Percentiles rank a stretch among this genome's conserved stretches.
Evolutionary conservation across 2,113 vertebrate species (phyloP).

Genomic region (Phaethon lepturus): DNA sequence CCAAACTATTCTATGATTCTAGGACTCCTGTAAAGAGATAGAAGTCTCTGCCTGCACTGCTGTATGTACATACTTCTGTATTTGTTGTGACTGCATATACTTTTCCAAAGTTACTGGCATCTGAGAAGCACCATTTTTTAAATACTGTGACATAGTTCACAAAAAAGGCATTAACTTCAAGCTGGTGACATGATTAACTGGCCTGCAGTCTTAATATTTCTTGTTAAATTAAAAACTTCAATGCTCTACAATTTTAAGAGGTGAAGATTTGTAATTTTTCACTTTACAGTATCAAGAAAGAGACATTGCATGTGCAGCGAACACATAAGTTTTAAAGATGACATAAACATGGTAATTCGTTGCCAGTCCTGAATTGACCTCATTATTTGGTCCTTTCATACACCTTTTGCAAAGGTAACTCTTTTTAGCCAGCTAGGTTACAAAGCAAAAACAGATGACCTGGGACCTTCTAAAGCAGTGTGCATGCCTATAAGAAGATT

Average conservation of each 20-base stretch:
- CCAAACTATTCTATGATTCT: too few relatives aligned
- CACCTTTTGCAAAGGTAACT: background rate
- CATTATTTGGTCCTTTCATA: background rate
- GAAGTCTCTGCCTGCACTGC: background rate
- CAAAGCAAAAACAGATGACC: background rate
- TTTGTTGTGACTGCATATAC: background rate
- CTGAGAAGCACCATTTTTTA: background rate
- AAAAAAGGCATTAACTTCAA: background rate
- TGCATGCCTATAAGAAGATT: background rate
- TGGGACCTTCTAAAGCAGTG: background rate
- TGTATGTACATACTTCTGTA: background rate
- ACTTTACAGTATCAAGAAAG: background rate
- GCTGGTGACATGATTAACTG: background rate
- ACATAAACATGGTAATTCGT: background rate
- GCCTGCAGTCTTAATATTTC: background rate
- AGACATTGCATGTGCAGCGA: background rate
- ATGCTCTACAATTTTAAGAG: background rate
- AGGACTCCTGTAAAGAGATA: background rate
- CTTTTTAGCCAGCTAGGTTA: background rate
- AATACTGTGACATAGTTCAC: background rate
- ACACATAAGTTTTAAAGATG: background rate
- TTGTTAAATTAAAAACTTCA: background rate
- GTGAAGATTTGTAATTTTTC: background rate
- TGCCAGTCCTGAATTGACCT: background rate
- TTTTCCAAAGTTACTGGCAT: background rate